A percentile compares a stretch with the other conserved stretches of the same genome.
phyloP scores from a whole-genome alignment of 2,113 vertebrate species.

The Mandrillus leucophaeus region DNA sequence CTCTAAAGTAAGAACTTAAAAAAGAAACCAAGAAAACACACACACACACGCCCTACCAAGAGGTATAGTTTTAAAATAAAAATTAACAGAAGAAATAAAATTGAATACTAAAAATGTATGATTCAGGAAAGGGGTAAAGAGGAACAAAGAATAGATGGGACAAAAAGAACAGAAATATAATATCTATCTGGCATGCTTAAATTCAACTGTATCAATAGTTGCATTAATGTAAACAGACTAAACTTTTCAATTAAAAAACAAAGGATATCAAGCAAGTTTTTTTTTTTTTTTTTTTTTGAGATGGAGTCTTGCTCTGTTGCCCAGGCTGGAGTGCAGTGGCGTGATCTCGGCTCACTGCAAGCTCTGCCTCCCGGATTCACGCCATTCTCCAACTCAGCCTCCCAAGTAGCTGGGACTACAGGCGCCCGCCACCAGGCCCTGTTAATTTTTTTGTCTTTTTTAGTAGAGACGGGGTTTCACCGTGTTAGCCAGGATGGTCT shows the following conservation, averaged over 20 bases:
- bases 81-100: neutral
- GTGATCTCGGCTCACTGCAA: no score
- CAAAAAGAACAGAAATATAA: neutral
- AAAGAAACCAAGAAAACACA: neutral
- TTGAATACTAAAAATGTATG: neutral
- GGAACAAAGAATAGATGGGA: neutral
- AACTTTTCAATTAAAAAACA: constrained; percentile 11
- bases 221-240: neutral
- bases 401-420: no score
- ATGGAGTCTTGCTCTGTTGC: no score
- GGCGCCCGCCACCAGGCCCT: no score
- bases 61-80: neutral
- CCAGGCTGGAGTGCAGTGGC: no score
- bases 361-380: no score
- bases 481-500: no score
- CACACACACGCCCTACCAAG: neutral
- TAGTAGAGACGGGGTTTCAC: no score
- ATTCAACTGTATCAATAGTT: neutral
- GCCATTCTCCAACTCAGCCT: no score
- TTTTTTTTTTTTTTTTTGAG: no score
- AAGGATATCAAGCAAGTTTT: neutral
- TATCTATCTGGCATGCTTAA: neutral
- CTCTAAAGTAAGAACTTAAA: neutral
- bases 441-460: no score
- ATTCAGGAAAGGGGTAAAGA: neutral